Evolutionary conservation across 2,888 invertebrate species (phyloP), one percentile per base, ranked within the genome.

Genomic region (Drosophila aldrichi): DNA sequence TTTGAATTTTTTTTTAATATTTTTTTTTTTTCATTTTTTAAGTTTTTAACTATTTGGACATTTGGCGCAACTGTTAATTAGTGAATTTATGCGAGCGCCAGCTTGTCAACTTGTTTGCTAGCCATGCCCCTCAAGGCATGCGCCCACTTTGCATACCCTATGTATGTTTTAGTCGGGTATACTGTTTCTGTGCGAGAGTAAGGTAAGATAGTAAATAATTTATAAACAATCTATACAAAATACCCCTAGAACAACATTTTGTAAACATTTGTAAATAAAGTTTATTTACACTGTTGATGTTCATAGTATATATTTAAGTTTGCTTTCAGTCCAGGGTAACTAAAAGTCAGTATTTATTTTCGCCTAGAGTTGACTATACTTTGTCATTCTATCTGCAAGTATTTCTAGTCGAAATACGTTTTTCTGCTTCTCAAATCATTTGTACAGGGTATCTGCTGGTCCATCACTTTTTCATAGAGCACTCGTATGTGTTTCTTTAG

Each of bases 61-160:
- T n/a, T 38, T 78, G 81, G 79, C 76, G 74, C 77, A 86, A 83
- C 83, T 84, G 87, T 83, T 88, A 86, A 86, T 86, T 86, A 86
- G 84, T 52, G 58, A 88, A 86, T 83, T 86, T 81, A 82, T 83
- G 71, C 70, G 74, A 77, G 72, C 79, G 74, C 70, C 75, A 71
- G 70, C 74, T 85, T 84, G 84, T 82, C 84, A 82, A 82, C 88
- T 88, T 79, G 82, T 84, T 87, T 74, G 71, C 68, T 69, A 18
- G 61, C 54, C 46, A 25, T 22, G 70, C 78, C 60, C 44, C 14
- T 18, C 14, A 36, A 74, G 73, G 54, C 62, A 70, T 12, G 40
- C 25, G 54, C 40, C 40, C 29, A 54, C 18, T 38, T n/a, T 29
- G n/a, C 12, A 40, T 22, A 34, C 38, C n/a, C 54, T 12, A 29